Conservation (phyloP, 2,888 invertebrate genomes). For the Perizoma affinitatum region DNA sequence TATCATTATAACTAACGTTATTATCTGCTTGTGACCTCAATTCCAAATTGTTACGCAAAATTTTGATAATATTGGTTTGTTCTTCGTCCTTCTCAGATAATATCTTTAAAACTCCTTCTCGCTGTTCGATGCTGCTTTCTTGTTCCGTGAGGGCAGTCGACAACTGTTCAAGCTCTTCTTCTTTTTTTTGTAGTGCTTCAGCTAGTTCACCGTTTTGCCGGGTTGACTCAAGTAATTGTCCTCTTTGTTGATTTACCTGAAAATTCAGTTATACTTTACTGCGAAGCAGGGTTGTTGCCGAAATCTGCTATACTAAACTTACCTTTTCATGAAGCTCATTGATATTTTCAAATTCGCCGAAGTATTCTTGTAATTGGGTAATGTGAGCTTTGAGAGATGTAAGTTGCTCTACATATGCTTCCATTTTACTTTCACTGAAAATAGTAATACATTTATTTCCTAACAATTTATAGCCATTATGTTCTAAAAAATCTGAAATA, state of each 20-base stretch:
- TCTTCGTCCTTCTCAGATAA: slow-evolving; percentile 68
- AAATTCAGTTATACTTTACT: slow-evolving; percentile 5
- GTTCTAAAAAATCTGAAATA: neutral
- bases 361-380: slow-evolving; percentile 60
- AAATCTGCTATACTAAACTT: neutral
- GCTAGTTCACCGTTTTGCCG: slow-evolving; percentile 57
- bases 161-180: slow-evolving; percentile 53
- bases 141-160: slow-evolving; percentile 50
- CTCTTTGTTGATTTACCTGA: slow-evolving; percentile 62
- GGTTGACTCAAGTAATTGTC: slow-evolving; percentile 55
- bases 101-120: slow-evolving; percentile 58
- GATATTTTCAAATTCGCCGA: slow-evolving; percentile 65
- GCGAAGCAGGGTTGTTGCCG: neutral
- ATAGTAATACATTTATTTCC: neutral
- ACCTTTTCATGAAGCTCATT: slow-evolving; percentile 64
- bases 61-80: slow-evolving; percentile 65
- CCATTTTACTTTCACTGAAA: slow-evolving; percentile 67
- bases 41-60: slow-evolving; percentile 64
- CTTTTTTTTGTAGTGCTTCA: slow-evolving; percentile 59
- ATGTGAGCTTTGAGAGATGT: slow-evolving; percentile 60
- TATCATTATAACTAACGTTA: slow-evolving; percentile 60
- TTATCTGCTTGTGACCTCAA: slow-evolving; percentile 59
- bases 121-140: slow-evolving; percentile 55
- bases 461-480: too few relatives aligned
- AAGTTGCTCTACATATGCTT: slow-evolving; percentile 63